Percentiles rank a stretch among this genome's conserved stretches.
Evolutionary conservation across 2,113 vertebrate species (phyloP).

Genomic region (Amphiprion ocellaris): DNA sequence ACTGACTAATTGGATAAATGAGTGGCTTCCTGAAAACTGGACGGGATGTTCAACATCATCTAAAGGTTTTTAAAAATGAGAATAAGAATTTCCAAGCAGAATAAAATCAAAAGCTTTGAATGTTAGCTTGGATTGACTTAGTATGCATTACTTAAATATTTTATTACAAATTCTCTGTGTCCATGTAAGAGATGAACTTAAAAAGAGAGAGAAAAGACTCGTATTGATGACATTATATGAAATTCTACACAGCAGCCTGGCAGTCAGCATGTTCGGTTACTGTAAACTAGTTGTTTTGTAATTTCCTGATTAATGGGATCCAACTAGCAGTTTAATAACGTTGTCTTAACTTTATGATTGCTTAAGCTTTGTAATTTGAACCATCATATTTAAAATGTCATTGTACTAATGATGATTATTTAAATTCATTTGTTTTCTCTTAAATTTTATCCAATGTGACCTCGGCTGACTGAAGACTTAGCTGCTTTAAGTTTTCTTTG

Average conservation of each 20-base stretch:
- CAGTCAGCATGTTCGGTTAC: constrained; percentile 11
- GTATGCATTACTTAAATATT: not conserved
- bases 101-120: not conserved
- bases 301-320: not conserved
- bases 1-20: constrained; percentile 6
- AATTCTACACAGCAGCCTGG: not conserved
- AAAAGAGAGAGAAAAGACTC: not conserved
- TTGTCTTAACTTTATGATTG: constrained; percentile 2
- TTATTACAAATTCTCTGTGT: not conserved
- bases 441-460: not conserved
- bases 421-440: not conserved
- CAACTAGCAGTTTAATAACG: not conserved
- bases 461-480: not conserved
- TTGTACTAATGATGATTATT: too few species aligned
- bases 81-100: not conserved
- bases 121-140: not conserved
- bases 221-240: not conserved
- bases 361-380: not conserved
- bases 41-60: constrained; percentile 12
- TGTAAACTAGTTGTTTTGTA: constrained; percentile 55
- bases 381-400: too few species aligned
- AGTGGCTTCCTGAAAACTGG: constrained; percentile 17
- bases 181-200: not conserved
- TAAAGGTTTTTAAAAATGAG: constrained; percentile 1
- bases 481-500: not conserved